Percentiles rank a stretch among this genome's conserved stretches.
These are phyloP conservation scores for Zoanthus solanderi DNA, from an alignment of 92 coral and sea anemone genomes.

Conservation along the genomic window DNA sequence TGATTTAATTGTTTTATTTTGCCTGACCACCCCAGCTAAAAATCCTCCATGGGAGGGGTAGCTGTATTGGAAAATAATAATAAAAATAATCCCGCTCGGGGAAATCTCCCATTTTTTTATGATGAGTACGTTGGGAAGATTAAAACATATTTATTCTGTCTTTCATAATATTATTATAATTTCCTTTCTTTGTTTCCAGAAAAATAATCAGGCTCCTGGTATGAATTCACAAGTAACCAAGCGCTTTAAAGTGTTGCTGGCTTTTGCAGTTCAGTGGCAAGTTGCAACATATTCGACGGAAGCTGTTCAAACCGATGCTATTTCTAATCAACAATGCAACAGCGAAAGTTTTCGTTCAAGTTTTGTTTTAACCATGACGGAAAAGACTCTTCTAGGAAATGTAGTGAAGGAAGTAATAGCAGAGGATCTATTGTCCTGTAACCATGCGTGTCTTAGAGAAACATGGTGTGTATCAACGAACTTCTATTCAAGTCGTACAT, in stretches of 20 bases:
- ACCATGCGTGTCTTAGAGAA: neutral
- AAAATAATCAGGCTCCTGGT: neutral
- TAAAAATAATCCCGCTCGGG: too few relatives aligned
- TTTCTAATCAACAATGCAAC: neutral
- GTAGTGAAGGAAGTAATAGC: neutral
- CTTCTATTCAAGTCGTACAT: neutral
- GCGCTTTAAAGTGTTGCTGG: neutral
- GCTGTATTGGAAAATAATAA: too few relatives aligned
- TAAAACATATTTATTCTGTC: too few relatives aligned
- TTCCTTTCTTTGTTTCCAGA: neutral
- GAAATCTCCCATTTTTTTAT: too few relatives aligned
- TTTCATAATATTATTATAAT: too few relatives aligned
- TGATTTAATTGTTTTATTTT: too few relatives aligned
- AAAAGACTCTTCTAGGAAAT: neutral
- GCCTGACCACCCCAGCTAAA: too few relatives aligned
- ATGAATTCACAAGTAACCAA: neutral
- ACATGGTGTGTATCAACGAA: neutral
- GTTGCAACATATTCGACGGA: neutral
- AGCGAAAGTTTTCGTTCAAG: neutral
- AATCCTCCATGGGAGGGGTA: too few relatives aligned
- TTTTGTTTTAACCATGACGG: neutral
- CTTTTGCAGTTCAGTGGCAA: neutral
- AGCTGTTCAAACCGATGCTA: neutral
- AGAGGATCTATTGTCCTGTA: neutral
- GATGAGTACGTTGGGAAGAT: too few relatives aligned